Conservation (phyloP, 2,888 invertebrate genomes). For the Leptinotarsa tumamoca region DNA sequence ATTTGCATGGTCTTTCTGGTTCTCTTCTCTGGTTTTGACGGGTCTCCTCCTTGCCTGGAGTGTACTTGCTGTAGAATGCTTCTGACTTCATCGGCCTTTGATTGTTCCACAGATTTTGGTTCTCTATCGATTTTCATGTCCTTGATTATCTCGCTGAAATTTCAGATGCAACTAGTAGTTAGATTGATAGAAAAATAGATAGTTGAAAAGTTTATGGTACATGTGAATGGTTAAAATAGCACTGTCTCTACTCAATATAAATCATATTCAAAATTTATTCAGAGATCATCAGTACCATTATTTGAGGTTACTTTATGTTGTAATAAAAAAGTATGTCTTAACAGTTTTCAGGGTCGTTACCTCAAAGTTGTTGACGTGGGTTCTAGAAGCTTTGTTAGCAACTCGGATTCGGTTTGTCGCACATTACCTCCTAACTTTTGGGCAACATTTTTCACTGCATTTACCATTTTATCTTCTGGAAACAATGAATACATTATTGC, state of each 20-base stretch:
- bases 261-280: too few relatives aligned
- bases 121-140: constrained; percentile 83
- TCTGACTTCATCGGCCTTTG: constrained; percentile 71
- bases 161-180: not conserved
- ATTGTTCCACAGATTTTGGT: constrained; percentile 62
- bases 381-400: constrained; percentile 73
- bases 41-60: constrained; percentile 13
- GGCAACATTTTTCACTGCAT: constrained; percentile 82
- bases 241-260: too few relatives aligned
- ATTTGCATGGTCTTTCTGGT: constrained; percentile 24
- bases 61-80: constrained; percentile 48
- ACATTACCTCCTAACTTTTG: constrained; percentile 75
- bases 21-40: constrained; percentile 14
- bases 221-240: too few relatives aligned
- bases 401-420: constrained; percentile 79
- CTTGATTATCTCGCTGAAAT: constrained; percentile 76
- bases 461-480: constrained; percentile 66
- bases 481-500: not conserved
- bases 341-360: constrained; percentile 6
- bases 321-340: not conserved
- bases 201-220: not conserved
- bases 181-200: not conserved
- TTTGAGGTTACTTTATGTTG: too few relatives aligned
- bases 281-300: too few relatives aligned
- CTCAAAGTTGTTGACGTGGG: constrained; percentile 47